Base-by-base conservation (phyloP, 1,140 invertebrate genomes). In the Xylocopa sonorina region DNA sequence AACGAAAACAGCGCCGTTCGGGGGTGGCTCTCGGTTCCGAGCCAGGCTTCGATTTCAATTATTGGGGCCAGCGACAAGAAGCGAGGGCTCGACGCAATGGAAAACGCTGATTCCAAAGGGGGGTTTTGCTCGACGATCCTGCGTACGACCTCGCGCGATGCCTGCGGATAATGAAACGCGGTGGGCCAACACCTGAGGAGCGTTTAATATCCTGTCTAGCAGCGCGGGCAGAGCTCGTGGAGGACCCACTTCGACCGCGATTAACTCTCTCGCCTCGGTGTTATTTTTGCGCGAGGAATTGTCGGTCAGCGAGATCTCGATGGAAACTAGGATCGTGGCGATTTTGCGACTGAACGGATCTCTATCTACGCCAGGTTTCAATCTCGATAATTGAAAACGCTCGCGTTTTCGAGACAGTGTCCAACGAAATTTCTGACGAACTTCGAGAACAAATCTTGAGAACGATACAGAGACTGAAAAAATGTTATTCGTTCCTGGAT, bases 191-290 rank as follows among this genome's bases (percentile, higher is more conserved):
- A 6, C 63, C 41, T 29, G 58, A 53, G 66, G 48, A 73, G 77
- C 78, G 67, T 76, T 84, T 81, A 81, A 81, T 84, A 85, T 84
- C 68, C 48, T 63, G 29, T 46, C 53, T 34, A 48, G 46, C 14
- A 18, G 69, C 24, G 48, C 24, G n/a, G n/a, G n/a, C 10, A 38
- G n/a, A 51, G 63, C 55, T 77, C 57, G n/a, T 69, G 60, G 71
- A 57, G 43, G 77, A 83, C 53, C 38, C 76, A 38, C 55, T 43
- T 41, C 10, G 43, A 29, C 3, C 14, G 29, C 62, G 73, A 85
- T 85, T 84, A 81, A 84, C 84, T 74, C 67, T 69, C 64, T 53
- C 69, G 50, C 24, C 58, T 32, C 51, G 64, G 53, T 34, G 50
- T 67, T 77, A 66, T 64, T 73, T 73, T 82, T 66, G 63, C 50